These are phyloP conservation scores for Phorcus lineatus DNA, from an alignment of 2,888 invertebrate genomes.

Conservation along the genomic window DNA sequence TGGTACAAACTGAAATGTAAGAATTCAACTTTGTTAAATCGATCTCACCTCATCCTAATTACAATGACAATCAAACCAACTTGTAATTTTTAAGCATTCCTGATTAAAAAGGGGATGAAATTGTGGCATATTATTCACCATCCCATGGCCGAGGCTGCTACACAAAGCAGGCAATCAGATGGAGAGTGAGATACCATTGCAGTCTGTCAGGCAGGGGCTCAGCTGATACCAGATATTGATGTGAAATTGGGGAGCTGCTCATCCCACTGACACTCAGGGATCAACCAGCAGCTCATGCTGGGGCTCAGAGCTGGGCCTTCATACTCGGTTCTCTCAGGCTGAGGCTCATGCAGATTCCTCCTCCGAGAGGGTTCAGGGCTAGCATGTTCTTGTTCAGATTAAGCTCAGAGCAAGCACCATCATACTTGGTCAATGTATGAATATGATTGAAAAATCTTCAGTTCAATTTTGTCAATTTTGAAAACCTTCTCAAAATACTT, in stretches of 20 bases:
- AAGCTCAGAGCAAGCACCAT: too few species aligned
- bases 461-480: too few species aligned
- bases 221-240: conserved; percentile 19
- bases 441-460: too few species aligned
- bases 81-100: conserved; percentile 8
- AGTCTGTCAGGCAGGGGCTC: not conserved
- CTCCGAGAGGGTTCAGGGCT: too few species aligned
- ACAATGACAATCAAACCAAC: not conserved
- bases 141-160: not conserved
- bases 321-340: too few species aligned
- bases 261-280: not conserved
- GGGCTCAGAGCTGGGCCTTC: too few species aligned
- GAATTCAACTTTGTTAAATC: not conserved
- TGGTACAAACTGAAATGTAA: conserved; percentile 63
- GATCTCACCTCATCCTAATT: conserved; percentile 7
- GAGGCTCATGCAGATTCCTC: too few species aligned
- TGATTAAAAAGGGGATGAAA: conserved; percentile 21
- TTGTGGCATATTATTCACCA: conserved; percentile 27
- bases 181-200: conserved; percentile 19
- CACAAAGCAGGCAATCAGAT: conserved; percentile 24
- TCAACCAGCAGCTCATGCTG: not conserved
- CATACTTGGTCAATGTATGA: too few species aligned
- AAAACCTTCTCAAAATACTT: too few species aligned
- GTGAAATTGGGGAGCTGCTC: conserved; percentile 9
- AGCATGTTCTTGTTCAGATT: too few species aligned